Percentiles rank a stretch among this genome's conserved stretches.
These are phyloP conservation scores for Acrobasis consociella DNA, from an alignment of 2,888 invertebrate species.

Conservation along the genomic window DNA sequence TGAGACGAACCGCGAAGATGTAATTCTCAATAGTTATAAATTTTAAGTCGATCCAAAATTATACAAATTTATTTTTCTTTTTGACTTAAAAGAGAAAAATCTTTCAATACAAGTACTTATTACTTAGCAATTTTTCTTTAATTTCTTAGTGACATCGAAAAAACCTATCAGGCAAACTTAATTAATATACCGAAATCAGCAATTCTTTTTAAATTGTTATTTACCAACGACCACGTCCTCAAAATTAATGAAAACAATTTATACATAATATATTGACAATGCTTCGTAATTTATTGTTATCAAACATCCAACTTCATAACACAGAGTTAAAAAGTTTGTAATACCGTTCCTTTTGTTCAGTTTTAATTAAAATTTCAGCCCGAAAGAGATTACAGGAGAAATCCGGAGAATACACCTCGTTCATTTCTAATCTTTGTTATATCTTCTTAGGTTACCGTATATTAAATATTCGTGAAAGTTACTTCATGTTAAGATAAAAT, in stretches of 20 bases:
- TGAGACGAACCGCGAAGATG: too few relatives aligned
- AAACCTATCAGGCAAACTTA: too few relatives aligned
- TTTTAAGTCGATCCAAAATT: too few relatives aligned
- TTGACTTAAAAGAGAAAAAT: too few relatives aligned
- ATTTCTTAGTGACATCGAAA: too few relatives aligned
- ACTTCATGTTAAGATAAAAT: too few relatives aligned
- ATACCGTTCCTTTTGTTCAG: background rate
- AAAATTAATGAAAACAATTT: background rate
- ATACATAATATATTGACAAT: background rate
- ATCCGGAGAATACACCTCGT: background rate
- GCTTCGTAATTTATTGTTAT: background rate
- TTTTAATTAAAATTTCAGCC: background rate
- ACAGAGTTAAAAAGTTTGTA: background rate
- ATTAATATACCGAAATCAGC: too few relatives aligned
- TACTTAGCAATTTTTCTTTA: too few relatives aligned
- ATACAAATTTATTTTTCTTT: too few relatives aligned
- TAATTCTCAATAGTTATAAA: too few relatives aligned
- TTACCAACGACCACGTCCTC: background rate
- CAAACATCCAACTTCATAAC: constrained; percentile 1
- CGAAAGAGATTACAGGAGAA: background rate
- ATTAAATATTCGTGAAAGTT: background rate
- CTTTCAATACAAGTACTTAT: too few relatives aligned
- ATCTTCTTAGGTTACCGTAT: background rate
- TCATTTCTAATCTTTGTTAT: background rate
- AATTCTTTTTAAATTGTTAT: too few relatives aligned